Conservation (phyloP, 2,888 invertebrate genomes). For the Stenurella melanura region DNA sequence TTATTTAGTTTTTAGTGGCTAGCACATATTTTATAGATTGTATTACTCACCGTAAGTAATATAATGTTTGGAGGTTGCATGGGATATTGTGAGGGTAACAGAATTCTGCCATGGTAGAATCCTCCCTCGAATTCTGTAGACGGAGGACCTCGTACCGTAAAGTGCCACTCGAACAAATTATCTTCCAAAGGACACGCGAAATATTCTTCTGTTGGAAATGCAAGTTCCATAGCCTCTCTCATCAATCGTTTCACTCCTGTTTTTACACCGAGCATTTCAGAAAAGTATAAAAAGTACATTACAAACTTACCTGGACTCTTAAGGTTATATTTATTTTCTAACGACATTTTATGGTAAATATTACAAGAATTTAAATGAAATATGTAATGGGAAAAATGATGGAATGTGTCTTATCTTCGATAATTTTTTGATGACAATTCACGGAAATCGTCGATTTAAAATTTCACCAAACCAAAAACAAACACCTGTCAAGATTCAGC, state of each 20-base stretch:
- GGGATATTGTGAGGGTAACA: slow-evolving; percentile 94
- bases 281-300: neutral
- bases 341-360: slow-evolving; percentile 68
- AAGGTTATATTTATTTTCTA: slow-evolving; percentile 77
- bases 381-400: slow-evolving; percentile 4
- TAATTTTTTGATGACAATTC: slow-evolving; percentile 45
- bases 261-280: slow-evolving; percentile 7
- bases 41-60: slow-evolving; percentile 83
- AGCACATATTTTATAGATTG: neutral
- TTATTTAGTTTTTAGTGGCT: too few relatives aligned
- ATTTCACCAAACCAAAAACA: slow-evolving; percentile 51
- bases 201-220: slow-evolving; percentile 91
- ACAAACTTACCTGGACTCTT: slow-evolving; percentile 77
- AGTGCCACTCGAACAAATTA: slow-evolving; percentile 98
- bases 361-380: slow-evolving; percentile 40
- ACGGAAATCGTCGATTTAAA: slow-evolving; percentile 45
- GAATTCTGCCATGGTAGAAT: slow-evolving; percentile 93
- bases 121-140: slow-evolving; percentile 93
- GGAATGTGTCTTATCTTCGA: slow-evolving; percentile 29
- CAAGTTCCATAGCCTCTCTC: slow-evolving; percentile 92
- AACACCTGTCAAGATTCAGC: slow-evolving; percentile 51
- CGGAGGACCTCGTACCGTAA: slow-evolving; percentile 92
- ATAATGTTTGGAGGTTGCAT: slow-evolving; percentile 98
- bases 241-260: slow-evolving; percentile 93
- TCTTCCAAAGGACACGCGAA: slow-evolving; percentile 93